These are phyloP conservation scores for Sturnira hondurensis DNA, from an alignment of 2,113 vertebrate genomes.

Conservation along the genomic window DNA sequence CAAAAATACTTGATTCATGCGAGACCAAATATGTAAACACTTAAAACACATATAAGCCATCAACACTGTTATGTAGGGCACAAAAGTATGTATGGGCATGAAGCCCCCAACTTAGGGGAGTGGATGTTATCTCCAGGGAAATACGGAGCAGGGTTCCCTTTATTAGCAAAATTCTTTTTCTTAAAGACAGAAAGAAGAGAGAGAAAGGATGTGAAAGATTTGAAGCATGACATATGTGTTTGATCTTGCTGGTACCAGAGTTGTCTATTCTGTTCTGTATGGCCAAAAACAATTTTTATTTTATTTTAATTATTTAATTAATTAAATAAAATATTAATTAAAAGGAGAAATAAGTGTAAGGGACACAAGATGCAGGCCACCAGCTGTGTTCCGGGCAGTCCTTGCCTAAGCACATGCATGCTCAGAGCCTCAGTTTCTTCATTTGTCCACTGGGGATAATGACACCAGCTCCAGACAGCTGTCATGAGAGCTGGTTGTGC, in stretches of 20 bases:
- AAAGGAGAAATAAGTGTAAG: neutral
- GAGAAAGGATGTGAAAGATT: too few relatives aligned
- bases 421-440: neutral
- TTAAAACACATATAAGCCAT: neutral
- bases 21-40: neutral
- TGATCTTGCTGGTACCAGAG: neutral
- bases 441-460: fast-evolving
- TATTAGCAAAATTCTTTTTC: neutral
- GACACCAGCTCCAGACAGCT: neutral
- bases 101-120: neutral
- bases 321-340: neutral
- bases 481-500: neutral
- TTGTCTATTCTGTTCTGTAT: neutral
- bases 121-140: neutral
- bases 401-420: neutral
- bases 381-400: neutral
- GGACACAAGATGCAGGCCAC: neutral
- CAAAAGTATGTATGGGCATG: fast-evolving
- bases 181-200: neutral
- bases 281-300: neutral
- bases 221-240: neutral
- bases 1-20: fast-evolving
- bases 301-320: neutral
- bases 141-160: neutral
- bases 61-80: too few relatives aligned